Evolutionary conservation across 2,888 invertebrate genomes (phyloP).

Genomic region (Adineta ricciae): DNA sequence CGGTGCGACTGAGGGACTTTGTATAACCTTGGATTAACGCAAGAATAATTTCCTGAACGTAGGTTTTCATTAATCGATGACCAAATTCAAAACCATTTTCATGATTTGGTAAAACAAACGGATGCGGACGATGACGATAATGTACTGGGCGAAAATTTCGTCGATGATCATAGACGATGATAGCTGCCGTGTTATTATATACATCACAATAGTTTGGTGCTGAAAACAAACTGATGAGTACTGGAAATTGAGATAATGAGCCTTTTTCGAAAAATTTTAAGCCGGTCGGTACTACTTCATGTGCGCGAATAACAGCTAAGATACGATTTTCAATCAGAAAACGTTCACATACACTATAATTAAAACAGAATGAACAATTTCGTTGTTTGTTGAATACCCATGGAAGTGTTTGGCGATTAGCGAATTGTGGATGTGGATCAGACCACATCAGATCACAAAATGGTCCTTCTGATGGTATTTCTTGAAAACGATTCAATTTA

Average conservation of each 20-base stretch:
- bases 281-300: conserved; percentile 30
- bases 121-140: conserved; percentile 9
- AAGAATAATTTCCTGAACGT: not conserved
- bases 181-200: conserved; percentile 27
- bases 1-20: too few relatives aligned
- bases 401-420: not conserved
- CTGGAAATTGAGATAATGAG: conserved; percentile 25
- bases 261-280: not conserved
- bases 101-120: conserved; percentile 33
- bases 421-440: conserved; percentile 20
- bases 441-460: conserved; percentile 32
- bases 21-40: not conserved
- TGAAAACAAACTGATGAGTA: conserved; percentile 26
- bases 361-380: conserved; percentile 27
- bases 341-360: not conserved
- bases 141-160: not conserved
- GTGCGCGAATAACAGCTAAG: conserved; percentile 26
- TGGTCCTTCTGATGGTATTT: conserved; percentile 24
- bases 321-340: conserved; percentile 30
- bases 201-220: conserved; percentile 34
- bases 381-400: conserved; percentile 18
- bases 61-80: not conserved
- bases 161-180: conserved; percentile 15
- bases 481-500: conserved; percentile 25
- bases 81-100: conserved; percentile 21